phyloP scores from a whole-genome alignment of 2,797 vertebrate genomes.

The Setipinna tenuifilis region DNA sequence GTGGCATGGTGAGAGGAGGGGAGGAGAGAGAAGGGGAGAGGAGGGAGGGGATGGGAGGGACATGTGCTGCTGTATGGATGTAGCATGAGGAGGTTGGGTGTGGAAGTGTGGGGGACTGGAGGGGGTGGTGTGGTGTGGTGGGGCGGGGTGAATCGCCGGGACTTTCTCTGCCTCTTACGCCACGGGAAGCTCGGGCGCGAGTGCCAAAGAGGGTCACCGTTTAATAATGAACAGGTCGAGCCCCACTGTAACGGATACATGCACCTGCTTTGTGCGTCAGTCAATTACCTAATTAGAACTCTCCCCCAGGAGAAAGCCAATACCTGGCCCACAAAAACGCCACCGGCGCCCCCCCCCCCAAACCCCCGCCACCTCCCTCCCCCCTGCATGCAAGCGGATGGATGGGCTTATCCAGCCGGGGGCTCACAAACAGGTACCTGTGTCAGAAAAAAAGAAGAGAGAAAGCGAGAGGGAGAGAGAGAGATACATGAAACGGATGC shows the following conservation, averaged over 20 bases:
- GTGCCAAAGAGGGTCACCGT: slow-evolving; percentile 77
- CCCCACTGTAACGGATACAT: slow-evolving; percentile 79
- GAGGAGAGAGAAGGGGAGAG: too few species aligned
- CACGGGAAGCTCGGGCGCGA: slow-evolving; percentile 68
- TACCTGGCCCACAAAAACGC: slow-evolving; percentile 66
- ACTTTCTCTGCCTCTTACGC: slow-evolving; percentile 66
- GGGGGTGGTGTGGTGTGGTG: too few species aligned
- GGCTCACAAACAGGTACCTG: slow-evolving; percentile 71
- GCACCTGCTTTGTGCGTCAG: slow-evolving; percentile 83
- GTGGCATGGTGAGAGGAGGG: not conserved
- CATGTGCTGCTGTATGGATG: too few species aligned
- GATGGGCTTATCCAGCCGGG: slow-evolving; percentile 51
- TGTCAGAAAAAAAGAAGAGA: slow-evolving; percentile 42
- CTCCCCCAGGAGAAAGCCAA: slow-evolving; percentile 80
- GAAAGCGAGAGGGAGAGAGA: slow-evolving; percentile 48
- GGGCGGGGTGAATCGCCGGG: slow-evolving; percentile 29
- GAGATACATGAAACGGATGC: slow-evolving; percentile 38
- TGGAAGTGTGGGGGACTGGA: too few species aligned
- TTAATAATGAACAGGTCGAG: slow-evolving; percentile 82
- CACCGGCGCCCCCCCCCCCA: slow-evolving; percentile 58
- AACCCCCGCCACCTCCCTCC: too few species aligned
- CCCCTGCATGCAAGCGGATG: slow-evolving; percentile 68
- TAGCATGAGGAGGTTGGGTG: too few species aligned
- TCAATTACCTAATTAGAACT: slow-evolving; percentile 85
- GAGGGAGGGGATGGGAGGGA: too few species aligned